Conservation (phyloP, 2,113 vertebrate species). For the Eublepharis macularius region DNA sequence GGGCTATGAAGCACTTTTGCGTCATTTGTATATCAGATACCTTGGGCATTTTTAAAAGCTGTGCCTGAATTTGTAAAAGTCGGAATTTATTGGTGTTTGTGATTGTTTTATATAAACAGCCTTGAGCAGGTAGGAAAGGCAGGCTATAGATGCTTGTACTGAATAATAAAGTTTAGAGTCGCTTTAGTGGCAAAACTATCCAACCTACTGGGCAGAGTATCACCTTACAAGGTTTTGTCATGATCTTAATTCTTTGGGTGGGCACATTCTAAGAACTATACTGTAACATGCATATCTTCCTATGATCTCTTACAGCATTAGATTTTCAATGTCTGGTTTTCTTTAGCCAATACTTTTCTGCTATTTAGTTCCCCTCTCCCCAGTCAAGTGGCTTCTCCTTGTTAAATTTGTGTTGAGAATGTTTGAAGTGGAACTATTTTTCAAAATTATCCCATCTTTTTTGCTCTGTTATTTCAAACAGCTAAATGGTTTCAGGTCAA, state of each 20-base stretch:
- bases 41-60: no score
- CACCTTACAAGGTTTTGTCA: neutral
- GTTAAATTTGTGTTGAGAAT: neutral
- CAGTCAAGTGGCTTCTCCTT: neutral
- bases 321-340: neutral
- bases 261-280: neutral
- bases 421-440: constrained; percentile 5
- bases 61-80: no score
- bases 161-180: neutral
- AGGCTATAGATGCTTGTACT: no score
- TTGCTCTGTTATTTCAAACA: constrained; percentile 24
- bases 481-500: constrained; percentile 18
- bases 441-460: neutral
- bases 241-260: neutral
- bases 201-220: neutral
- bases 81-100: no score
- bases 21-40: no score
- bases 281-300: neutral
- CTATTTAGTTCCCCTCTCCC: neutral
- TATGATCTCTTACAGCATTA: neutral
- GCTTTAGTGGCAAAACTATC: neutral
- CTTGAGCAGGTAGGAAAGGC: no score
- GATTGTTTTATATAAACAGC: no score
- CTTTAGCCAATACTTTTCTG: neutral
- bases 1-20: no score